Conservation (phyloP, 2,888 invertebrate species). For the Andrena trimmerana region DNA sequence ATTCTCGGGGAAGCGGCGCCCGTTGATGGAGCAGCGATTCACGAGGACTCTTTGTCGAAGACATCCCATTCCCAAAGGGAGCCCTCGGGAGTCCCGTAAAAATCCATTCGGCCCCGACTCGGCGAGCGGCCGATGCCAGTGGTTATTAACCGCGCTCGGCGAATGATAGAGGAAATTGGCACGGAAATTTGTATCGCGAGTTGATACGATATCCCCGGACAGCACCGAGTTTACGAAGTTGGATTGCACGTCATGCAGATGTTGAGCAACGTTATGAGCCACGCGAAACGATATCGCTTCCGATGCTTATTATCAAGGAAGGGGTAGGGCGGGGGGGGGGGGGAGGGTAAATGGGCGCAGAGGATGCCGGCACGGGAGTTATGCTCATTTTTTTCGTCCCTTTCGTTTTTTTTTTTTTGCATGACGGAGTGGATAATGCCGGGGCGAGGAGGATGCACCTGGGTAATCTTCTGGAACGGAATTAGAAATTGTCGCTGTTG, state of each 20-base stretch:
- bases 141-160: constrained; percentile 4
- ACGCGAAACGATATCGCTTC: constrained; percentile 36
- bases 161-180: constrained; percentile 27
- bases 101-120: not conserved
- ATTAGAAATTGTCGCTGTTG: no score
- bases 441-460: no score
- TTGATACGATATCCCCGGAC: constrained; percentile 33
- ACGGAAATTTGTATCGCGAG: constrained; percentile 24
- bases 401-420: not conserved
- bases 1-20: not conserved
- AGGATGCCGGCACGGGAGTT: not conserved
- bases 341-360: constrained; percentile 1
- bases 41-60: not conserved
- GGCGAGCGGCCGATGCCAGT: not conserved
- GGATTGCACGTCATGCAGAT: constrained; percentile 35
- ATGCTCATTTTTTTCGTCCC: not conserved
- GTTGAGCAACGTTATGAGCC: constrained; percentile 28
- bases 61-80: not conserved
- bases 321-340: no score
- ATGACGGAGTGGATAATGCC: not conserved
- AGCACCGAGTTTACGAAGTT: constrained; percentile 32
- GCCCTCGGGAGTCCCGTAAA: not conserved
- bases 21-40: not conserved
- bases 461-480: no score
- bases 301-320: constrained; percentile 21